Conservation (phyloP, 2,113 vertebrate genomes). For the Chionomys nivalis region DNA sequence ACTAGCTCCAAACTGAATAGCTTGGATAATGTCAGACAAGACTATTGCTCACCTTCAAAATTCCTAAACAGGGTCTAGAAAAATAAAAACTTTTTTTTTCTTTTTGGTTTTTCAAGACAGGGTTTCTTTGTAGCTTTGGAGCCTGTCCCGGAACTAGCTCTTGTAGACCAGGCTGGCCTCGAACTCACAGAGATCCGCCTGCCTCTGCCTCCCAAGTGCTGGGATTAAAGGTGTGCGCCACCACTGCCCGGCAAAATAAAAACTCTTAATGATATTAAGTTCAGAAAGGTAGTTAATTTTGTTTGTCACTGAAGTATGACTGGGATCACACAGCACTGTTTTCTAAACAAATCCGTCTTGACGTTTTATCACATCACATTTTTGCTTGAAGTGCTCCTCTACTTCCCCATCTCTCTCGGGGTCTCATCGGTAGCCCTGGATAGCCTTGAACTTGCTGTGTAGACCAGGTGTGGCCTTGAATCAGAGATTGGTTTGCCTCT, state of each 20-base stretch:
- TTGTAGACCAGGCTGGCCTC: too few relatives aligned
- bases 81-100: too few relatives aligned
- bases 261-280: neutral
- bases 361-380: neutral
- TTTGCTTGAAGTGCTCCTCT: neutral
- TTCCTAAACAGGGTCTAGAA: neutral
- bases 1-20: conserved; percentile 7
- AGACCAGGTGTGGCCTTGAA: neutral
- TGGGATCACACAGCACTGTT: conserved; percentile 1
- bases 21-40: neutral
- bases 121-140: too few relatives aligned
- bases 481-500: neutral
- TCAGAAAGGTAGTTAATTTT: conserved; percentile 1
- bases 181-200: too few relatives aligned
- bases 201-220: too few relatives aligned
- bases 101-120: too few relatives aligned
- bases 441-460: neutral
- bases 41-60: conserved; percentile 30
- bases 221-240: too few relatives aligned
- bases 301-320: neutral
- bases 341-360: neutral
- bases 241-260: too few relatives aligned
- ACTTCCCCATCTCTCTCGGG: neutral
- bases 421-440: neutral
- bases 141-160: too few relatives aligned